phyloP scores from a whole-genome alignment of 2,797 vertebrate species.

The Gambusia yucatana region DNA sequence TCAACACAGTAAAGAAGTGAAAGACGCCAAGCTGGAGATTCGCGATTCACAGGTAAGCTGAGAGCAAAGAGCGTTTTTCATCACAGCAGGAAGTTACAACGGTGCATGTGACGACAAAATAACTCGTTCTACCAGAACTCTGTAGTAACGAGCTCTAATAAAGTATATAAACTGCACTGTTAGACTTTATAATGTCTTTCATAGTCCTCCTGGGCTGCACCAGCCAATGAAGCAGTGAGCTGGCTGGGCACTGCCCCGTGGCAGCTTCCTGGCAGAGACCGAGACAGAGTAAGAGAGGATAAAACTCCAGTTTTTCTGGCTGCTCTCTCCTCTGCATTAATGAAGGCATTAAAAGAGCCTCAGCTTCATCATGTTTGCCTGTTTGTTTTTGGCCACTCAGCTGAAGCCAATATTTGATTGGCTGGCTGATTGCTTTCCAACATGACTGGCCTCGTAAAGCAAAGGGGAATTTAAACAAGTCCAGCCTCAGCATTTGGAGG shows the following conservation, averaged over 20 bases:
- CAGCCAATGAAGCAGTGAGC: constrained; percentile 79
- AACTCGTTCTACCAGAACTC: constrained; percentile 76
- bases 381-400: constrained; percentile 74
- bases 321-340: constrained; percentile 71
- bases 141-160: constrained; percentile 82
- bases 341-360: constrained; percentile 81
- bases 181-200: constrained; percentile 85
- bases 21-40: constrained; percentile 35
- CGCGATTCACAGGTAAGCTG: constrained; percentile 50
- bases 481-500: constrained; percentile 6
- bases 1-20: not conserved
- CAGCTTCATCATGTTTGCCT: constrained; percentile 68
- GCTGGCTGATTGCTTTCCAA: constrained; percentile 58
- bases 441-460: constrained; percentile 61
- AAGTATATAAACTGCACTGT: constrained; percentile 84
- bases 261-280: constrained; percentile 79
- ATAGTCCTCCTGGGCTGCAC: constrained; percentile 75
- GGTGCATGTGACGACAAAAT: constrained; percentile 72
- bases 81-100: constrained; percentile 63
- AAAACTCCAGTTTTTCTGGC: constrained; percentile 73
- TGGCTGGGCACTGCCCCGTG: constrained; percentile 80
- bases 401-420: constrained; percentile 70
- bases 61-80: constrained; percentile 42
- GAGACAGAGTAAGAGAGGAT: constrained; percentile 70
- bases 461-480: constrained; percentile 36